Conservation (phyloP, 2,888 invertebrate genomes). For the Eupeodes latifasciatus region DNA sequence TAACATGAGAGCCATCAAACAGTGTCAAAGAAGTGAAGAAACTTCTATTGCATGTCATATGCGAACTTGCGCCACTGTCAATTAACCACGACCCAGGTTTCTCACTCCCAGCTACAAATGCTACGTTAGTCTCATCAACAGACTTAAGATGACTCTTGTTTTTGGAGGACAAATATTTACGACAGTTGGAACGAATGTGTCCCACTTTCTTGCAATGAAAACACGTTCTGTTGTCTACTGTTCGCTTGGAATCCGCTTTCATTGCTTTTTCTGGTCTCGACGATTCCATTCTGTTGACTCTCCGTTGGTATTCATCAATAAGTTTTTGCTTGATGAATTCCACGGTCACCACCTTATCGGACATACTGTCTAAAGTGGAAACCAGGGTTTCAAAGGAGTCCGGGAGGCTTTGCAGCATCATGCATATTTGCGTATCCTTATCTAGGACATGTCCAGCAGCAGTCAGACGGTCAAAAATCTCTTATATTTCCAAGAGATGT, state of each 20-base stretch:
- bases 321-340: constrained; percentile 25
- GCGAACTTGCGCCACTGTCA: no score
- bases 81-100: no score
- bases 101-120: no score
- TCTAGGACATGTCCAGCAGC: constrained; percentile 29
- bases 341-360: neutral
- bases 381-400: constrained; percentile 27
- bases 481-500: neutral
- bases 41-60: no score
- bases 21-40: no score
- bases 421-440: constrained; percentile 20
- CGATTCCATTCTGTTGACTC: constrained; percentile 8
- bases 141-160: no score
- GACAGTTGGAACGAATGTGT: constrained; percentile 4
- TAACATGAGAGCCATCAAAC: no score
- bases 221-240: constrained; percentile 7
- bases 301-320: constrained; percentile 22
- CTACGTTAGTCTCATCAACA: no score
- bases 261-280: constrained; percentile 4
- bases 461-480: constrained; percentile 7
- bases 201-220: constrained; percentile 20
- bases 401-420: constrained; percentile 20
- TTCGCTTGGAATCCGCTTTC: constrained; percentile 16
- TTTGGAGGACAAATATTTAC: no score
- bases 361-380: constrained; percentile 10